A percentile compares a stretch with the other conserved stretches of the same genome.
These are phyloP conservation scores for Chiroxiphia lanceolata DNA, from an alignment of 2,797 vertebrate genomes.

Conservation along the genomic window DNA sequence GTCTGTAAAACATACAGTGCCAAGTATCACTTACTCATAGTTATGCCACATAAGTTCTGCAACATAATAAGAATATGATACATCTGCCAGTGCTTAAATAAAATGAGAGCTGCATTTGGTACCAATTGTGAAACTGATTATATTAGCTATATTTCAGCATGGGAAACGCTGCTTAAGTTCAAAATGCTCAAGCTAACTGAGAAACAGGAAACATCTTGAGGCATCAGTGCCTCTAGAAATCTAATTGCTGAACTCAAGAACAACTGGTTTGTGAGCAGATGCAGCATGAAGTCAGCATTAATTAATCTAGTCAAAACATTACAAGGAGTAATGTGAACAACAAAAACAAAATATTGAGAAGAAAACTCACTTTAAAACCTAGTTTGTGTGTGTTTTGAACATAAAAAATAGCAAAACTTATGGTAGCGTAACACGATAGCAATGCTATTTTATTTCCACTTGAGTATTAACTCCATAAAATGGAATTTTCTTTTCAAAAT, in stretches of 20 bases:
- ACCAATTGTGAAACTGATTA: conserved; percentile 39
- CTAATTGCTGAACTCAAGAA: conserved; percentile 51
- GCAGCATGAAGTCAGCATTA: conserved; percentile 62
- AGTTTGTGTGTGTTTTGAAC: neutral
- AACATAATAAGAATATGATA: conserved; percentile 10
- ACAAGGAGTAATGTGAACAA: neutral
- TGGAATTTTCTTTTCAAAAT: neutral
- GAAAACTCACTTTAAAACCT: neutral
- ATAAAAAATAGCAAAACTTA: neutral
- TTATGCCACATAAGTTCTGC: neutral
- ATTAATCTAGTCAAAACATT: conserved; percentile 50
- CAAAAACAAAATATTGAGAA: neutral
- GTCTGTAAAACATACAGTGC: neutral
- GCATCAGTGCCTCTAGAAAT: conserved; percentile 56
- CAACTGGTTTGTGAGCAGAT: conserved; percentile 55
- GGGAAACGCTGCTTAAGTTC: conserved; percentile 41
- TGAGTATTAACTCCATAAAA: neutral
- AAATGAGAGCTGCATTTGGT: conserved; percentile 28
- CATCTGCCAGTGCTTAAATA: conserved; percentile 31
- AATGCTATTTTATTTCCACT: neutral
- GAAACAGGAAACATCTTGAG: conserved; percentile 59
- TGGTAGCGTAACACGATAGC: neutral
- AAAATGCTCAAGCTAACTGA: conserved; percentile 37
- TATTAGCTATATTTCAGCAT: conserved; percentile 39
- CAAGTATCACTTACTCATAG: neutral